Base-by-base conservation (phyloP, 2,113 vertebrate genomes). In the Microcebus griseorufus region DNA sequence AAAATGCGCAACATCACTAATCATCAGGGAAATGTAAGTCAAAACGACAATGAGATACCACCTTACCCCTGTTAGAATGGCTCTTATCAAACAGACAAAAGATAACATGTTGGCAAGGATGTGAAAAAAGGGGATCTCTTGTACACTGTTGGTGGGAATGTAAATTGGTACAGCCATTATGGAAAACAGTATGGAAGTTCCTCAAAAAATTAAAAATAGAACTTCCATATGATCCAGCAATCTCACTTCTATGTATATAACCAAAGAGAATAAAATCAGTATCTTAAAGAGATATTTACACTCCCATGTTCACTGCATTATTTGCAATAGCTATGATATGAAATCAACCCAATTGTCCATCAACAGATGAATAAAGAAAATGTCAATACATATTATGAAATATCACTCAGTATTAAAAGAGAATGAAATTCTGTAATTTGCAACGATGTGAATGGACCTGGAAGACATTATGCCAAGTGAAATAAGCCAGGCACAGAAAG, bases 181-280 rank as follows among this genome's bases (percentile, higher is more conserved):
- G 17, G 39, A 82, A 95, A 95, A 87, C 17, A 58, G 58, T 55
- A 79, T 76, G 17, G 12, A 82, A 48, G 18, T 73, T 60, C 10
- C 72, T 75, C 69, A 84, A 93, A 93, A 81, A 39, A 48, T 76
- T 83, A 84, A 89, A 89, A 89, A 53, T 75, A 75, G 17, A 88
- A 58, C 13, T 53, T 51, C 11, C 5, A 39, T 51, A 76, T 70
- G 27, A 70, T 58, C 42, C 69, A 88, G 13, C 11, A 62, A 78
- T 84, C 58, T 23, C 25, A 60, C 69, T 76, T 72, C 37, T 60
- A 12, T 20, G 37, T 39, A 76, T 55, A 55, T 48, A 65, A 13
- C 14, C 42, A 67, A 55, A 92, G 42, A 64, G 45, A 55, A 82
- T 72, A 16, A 82, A 94, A 82, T 58, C 58, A 73, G 9, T 65